Conservation (phyloP, 1,140 invertebrate species). For the Periplaneta americana region DNA sequence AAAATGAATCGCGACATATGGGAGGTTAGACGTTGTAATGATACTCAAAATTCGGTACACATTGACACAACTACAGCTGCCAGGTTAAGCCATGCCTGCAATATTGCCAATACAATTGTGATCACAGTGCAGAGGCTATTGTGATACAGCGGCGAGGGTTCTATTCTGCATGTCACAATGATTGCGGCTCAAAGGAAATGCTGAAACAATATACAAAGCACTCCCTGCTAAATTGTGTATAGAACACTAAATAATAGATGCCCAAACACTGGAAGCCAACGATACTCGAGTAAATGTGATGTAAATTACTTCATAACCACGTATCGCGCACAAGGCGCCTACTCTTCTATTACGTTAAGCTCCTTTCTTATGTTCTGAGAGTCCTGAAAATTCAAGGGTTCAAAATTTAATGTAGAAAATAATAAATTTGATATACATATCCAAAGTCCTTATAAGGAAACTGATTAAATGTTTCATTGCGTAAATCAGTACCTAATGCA, state of each 20-base stretch:
- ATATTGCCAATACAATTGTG: neutral
- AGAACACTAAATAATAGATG: neutral
- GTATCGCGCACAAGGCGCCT: too few species aligned
- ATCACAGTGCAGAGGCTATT: neutral
- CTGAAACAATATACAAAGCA: neutral
- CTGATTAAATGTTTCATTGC: too few species aligned
- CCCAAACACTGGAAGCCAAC: neutral
- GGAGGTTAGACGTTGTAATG: neutral
- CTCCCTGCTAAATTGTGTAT: neutral
- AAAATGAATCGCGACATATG: neutral
- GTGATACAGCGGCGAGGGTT: neutral
- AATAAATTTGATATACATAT: too few species aligned
- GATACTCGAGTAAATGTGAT: neutral
- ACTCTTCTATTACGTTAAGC: too few species aligned
- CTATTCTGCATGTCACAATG: neutral
- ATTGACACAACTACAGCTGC: neutral
- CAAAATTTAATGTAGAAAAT: too few species aligned
- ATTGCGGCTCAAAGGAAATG: neutral
- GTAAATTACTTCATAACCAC: neutral
- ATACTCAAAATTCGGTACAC: neutral
- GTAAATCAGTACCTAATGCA: too few species aligned
- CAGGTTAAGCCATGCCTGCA: neutral
- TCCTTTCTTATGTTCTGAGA: too few species aligned
- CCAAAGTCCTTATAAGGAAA: too few species aligned
- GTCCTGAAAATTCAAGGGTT: too few species aligned